A percentile compares a stretch with the other conserved stretches of the same genome.
Conservation (phyloP, 2,888 invertebrate genomes). For the Itoplectis maculator region DNA sequence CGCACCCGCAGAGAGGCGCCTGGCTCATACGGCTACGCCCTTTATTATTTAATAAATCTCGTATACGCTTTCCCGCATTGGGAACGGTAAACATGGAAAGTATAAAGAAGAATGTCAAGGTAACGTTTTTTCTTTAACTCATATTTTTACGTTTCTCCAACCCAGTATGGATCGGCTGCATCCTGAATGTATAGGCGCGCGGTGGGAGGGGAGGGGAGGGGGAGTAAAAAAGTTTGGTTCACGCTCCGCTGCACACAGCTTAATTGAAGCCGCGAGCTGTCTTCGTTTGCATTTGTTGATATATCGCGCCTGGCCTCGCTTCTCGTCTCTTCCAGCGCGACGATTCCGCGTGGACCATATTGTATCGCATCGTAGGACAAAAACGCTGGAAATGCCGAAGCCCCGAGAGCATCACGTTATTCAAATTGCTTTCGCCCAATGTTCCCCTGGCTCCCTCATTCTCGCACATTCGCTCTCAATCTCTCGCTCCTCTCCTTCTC, state of each 20-base stretch:
- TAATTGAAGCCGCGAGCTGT: slow-evolving; percentile 24
- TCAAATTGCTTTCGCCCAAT: slow-evolving; percentile 28
- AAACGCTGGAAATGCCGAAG: slow-evolving; percentile 25
- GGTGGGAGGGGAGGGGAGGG: background rate
- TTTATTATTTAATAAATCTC: slow-evolving; percentile 9
- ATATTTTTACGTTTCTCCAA: background rate
- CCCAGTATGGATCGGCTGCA: background rate
- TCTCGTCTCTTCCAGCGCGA: slow-evolving; percentile 5
- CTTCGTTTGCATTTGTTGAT: slow-evolving; percentile 20
- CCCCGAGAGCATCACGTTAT: slow-evolving; percentile 21
- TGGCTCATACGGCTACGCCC: background rate
- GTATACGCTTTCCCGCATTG: background rate
- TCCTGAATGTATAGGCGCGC: background rate
- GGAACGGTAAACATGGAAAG: background rate
- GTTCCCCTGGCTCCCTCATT: background rate
- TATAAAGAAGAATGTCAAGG: background rate
- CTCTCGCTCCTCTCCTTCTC: background rate
- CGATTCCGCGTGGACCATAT: background rate
- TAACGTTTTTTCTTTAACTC: background rate
- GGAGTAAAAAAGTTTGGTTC: background rate
- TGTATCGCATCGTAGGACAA: slow-evolving; percentile 8
- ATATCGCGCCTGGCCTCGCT: background rate
- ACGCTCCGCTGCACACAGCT: background rate
- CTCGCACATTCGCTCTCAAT: background rate
- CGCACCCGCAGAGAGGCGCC: background rate